Evolutionary conservation across 2,888 invertebrate species (phyloP), one percentile per base, ranked within the genome.

Genomic region (Pseudococcus viburni): DNA sequence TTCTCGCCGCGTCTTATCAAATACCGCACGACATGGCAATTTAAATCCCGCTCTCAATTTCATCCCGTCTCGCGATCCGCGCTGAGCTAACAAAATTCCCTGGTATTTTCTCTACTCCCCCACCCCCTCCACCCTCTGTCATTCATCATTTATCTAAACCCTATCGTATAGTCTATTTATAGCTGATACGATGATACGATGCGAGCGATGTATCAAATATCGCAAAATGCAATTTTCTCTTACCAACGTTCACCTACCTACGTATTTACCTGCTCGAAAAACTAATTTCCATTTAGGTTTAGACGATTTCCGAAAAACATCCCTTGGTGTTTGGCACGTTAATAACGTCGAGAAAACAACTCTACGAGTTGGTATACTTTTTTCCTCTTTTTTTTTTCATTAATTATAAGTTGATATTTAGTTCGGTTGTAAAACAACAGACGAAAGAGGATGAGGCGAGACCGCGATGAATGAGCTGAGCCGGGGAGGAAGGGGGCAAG

Each of bases 401-500:
- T 64, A 64, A 64, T 64, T 64, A 64, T 64, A 64, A 64, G 22
- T 22, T 64, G 64, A 64, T 64, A 64, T 64, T 64, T 64, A 64
- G 64, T 64, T 64, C 19, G 15, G n/a, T 59, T 59, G n/a, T 59
- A n/a, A 59, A 59, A 59, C 59, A 59, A 59, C 15, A 59, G n/a
- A 59, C 12, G n/a, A 33, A 3, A 33, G 19, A 22, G 3, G 64
- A 8, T 22, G 1, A 11, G 22, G 22, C 64, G 22, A 64, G 9
- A 33, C 26, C 26, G 26, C 26, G 26, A 33, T 33, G 26, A 33
- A 33, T 33, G 26, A 33, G 26, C 26, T 33, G 26, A 33, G 26
- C 26, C 26, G 26, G 26, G 26, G 26, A 33, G 26, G 26, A 33
- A 33, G 64, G 22, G 22, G 15, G 59, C n/a, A 12, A 33, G 59